Conservation (phyloP, 1,140 invertebrate species). For the Orius insidiosus region DNA sequence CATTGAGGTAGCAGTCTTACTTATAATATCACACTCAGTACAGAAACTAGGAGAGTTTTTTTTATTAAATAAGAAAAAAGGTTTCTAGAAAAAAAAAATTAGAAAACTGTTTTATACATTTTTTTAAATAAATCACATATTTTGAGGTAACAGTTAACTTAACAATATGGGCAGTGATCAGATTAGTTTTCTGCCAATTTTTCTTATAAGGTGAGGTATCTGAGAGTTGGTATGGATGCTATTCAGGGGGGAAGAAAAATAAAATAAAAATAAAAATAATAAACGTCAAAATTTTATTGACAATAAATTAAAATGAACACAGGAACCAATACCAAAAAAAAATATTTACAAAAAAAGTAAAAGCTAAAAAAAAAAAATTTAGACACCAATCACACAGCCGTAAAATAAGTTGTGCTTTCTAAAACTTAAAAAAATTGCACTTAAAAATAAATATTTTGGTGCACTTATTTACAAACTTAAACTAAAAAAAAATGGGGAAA, state of each 20-base stretch:
- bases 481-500: neutral
- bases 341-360: constrained; percentile 4
- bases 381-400: neutral
- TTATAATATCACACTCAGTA: constrained; percentile 17
- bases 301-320: constrained; percentile 13
- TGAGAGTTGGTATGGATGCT: neutral
- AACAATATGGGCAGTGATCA: constrained; percentile 14
- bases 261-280: constrained; percentile 5
- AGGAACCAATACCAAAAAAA: constrained; percentile 16
- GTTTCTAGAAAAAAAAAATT: neutral
- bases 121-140: constrained; percentile 14
- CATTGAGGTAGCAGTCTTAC: constrained; percentile 17
- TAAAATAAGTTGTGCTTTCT: neutral
- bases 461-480: neutral
- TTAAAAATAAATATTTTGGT: neutral
- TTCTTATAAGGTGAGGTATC: neutral
- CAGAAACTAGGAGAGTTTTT: constrained; percentile 11
- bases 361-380: constrained; percentile 1
- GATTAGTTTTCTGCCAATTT: neutral
- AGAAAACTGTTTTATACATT: constrained; percentile 4
- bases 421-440: constrained; percentile 1
- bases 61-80: neutral
- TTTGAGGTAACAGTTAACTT: constrained; percentile 17
- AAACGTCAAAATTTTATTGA: constrained; percentile 7
- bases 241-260: neutral